Evolutionary conservation across 1,140 invertebrate genomes (phyloP).

Genomic region (Choristoneura fumiferana): DNA sequence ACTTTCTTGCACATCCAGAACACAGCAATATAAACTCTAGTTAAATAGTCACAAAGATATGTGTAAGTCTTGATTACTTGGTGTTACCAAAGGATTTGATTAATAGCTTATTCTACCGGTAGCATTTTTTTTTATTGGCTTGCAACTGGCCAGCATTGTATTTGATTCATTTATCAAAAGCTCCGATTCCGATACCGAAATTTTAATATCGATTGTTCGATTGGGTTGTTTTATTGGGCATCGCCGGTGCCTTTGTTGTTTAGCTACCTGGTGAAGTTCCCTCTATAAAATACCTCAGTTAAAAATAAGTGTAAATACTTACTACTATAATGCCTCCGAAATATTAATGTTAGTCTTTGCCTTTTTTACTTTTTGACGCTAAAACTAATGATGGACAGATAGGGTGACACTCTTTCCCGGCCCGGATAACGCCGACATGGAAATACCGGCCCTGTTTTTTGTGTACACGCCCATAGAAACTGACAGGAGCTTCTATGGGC

Average conservation of each 20-base stretch:
- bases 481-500: no score
- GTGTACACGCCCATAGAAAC: no score
- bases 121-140: slow-evolving; percentile 50
- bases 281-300: no score
- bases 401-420: no score
- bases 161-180: slow-evolving; percentile 64
- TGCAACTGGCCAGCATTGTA: slow-evolving; percentile 49
- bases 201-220: slow-evolving; percentile 62
- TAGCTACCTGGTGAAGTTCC: neutral
- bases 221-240: slow-evolving; percentile 19
- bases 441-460: no score
- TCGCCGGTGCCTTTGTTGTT: neutral
- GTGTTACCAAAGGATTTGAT: slow-evolving; percentile 52
- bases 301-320: no score
- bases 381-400: no score
- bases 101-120: slow-evolving; percentile 57
- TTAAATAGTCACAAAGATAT: neutral
- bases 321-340: no score
- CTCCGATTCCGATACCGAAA: slow-evolving; percentile 58
- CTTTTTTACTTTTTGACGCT: no score
- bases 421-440: no score
- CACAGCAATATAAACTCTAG: neutral
- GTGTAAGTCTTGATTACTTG: slow-evolving; percentile 10
- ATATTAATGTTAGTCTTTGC: no score
- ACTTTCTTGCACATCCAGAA: neutral